Evolutionary conservation across 2,797 vertebrate species (phyloP), one percentile per base, ranked within the genome.

Genomic region (Micromesistius poutassou): DNA sequence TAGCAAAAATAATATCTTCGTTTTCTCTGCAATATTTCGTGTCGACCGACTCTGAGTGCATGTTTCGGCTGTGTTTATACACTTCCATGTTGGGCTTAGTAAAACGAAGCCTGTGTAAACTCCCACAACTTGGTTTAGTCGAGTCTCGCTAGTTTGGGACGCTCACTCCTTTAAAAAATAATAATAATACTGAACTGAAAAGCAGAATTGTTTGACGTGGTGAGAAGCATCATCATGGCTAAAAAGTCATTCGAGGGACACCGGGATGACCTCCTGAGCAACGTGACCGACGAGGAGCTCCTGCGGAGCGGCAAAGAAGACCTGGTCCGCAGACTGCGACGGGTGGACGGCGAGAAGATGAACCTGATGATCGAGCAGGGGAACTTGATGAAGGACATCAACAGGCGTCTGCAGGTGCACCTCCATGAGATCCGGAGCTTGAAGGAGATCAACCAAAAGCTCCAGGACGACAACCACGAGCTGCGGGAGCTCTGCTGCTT

Each of bases 371-470:
- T 97, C 79, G 97, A 98, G 88, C 97, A 98, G 46, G 95, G 97
- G 62, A 97, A 97, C 94, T 94, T 98, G 90, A 97, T 98, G 96
- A 97, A 97, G 87, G 97, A 98, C 86, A 95, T 98, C 85, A 98
- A 98, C 94, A 92, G 96, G 86, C 85, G 97, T 89, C 93, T 98
- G 90, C 97, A 98, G 94, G 89, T 97, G 88, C 97, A 98, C 93
- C 94, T 98, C 85, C 96, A 97, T 76, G 97, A 98, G 88, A 98
- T 98, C 94, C 93, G 97, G 33, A 95, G 93, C 74, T 92, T 98
- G 88, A 98, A 98, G 93, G 97, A 98, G 89, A 93, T 97, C 88
- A 98, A 98, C 90, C 97, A 96, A 95, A 96, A 96, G 89, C 95
- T 98, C 85, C 97, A 98, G 90, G 96, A 98, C 76, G 97, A 98